A percentile compares a stretch with the other conserved stretches of the same genome.
Evolutionary conservation across 1,140 invertebrate species (phyloP).

Genomic region (Ephestia elutella): DNA sequence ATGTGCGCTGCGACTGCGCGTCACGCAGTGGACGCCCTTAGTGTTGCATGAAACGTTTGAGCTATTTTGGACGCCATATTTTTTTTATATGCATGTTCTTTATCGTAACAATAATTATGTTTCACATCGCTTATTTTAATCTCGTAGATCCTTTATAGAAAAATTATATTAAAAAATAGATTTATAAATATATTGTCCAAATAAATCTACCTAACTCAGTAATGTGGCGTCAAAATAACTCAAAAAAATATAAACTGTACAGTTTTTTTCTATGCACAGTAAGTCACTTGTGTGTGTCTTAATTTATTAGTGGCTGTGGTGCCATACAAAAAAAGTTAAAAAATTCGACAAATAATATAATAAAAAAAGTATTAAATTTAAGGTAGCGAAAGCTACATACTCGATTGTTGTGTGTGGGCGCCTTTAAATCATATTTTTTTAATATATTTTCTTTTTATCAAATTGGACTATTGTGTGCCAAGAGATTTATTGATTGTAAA

Average conservation of each 20-base stretch:
- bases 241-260: slow-evolving; percentile 7
- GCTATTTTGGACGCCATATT: slow-evolving; percentile 21
- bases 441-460: not conserved
- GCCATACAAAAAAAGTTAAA: slow-evolving; percentile 64
- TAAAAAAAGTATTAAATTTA: slow-evolving; percentile 67
- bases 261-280: slow-evolving; percentile 52
- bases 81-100: not conserved
- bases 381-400: slow-evolving; percentile 48
- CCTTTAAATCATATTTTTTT: no score
- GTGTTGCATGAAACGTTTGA: slow-evolving; percentile 29
- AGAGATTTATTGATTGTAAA: no score
- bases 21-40: not conserved
- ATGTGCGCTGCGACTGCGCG: no score
- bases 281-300: slow-evolving; percentile 50
- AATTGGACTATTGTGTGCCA: not conserved
- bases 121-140: no score
- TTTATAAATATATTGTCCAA: no score
- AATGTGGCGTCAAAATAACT: slow-evolving; percentile 16
- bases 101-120: not conserved
- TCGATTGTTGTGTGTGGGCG: slow-evolving; percentile 30
- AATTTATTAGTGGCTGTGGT: slow-evolving; percentile 57
- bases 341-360: slow-evolving; percentile 66
- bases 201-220: not conserved
- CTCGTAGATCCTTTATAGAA: no score
- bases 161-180: no score